Evolutionary conservation across 2,113 vertebrate genomes (phyloP).

Genomic region (Turnix velox): DNA sequence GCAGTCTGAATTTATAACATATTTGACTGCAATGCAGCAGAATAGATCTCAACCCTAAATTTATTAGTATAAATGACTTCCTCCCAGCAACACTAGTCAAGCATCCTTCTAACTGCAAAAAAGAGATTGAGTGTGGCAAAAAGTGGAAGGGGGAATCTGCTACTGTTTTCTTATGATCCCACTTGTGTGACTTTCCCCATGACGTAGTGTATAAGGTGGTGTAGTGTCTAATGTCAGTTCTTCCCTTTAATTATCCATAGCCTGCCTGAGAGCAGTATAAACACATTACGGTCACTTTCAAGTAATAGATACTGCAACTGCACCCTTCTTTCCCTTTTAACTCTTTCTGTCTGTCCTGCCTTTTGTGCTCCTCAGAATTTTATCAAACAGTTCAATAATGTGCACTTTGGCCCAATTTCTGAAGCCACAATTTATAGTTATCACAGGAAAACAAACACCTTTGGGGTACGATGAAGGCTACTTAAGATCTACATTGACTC

Average conservation of each 20-base stretch:
- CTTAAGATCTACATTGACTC: not conserved
- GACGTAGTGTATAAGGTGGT: not conserved
- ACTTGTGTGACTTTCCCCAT: not conserved
- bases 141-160: not conserved
- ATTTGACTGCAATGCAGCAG: not conserved
- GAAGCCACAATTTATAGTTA: not conserved
- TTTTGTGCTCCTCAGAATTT: not conserved
- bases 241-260: slow-evolving; percentile 5
- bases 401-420: not conserved
- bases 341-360: not conserved
- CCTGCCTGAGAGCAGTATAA: slow-evolving; percentile 42
- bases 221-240: not conserved
- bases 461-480: not conserved
- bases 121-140: not conserved
- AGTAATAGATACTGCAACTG: slow-evolving; percentile 46
- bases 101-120: not conserved
- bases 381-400: not conserved
- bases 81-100: not conserved
- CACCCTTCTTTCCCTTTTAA: slow-evolving; percentile 32
- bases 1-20: not conserved
- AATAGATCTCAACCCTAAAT: not conserved
- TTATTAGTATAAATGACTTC: not conserved
- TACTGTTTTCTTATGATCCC: not conserved
- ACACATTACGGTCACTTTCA: slow-evolving; percentile 19
- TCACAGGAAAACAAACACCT: not conserved